Evolutionary conservation across 2,888 invertebrate species (phyloP).

Genomic region (Tetanocera ferruginea): DNA sequence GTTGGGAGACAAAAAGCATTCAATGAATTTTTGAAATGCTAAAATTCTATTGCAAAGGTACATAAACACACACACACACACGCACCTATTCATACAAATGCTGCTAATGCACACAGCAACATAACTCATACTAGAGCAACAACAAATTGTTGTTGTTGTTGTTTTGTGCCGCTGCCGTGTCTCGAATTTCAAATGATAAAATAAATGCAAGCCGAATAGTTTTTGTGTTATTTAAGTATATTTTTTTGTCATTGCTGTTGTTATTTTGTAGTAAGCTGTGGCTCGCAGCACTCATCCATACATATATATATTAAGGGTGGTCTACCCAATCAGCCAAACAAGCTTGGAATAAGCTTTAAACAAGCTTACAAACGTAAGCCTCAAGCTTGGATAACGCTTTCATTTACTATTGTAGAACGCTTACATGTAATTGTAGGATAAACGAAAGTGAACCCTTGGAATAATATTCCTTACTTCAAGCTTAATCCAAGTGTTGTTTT

Average conservation of each 20-base stretch:
- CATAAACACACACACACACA: not conserved
- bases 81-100: not conserved
- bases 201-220: constrained; percentile 1
- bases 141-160: constrained; percentile 16
- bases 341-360: too few relatives aligned
- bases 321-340: too few relatives aligned
- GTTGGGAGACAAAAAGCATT: not conserved
- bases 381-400: too few relatives aligned
- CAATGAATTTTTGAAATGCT: not conserved
- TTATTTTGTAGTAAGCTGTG: not conserved
- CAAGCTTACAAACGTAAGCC: too few relatives aligned
- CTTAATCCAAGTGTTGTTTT: too few relatives aligned
- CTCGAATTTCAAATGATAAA: constrained; percentile 26
- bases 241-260: not conserved
- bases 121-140: not conserved
- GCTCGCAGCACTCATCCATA: not conserved
- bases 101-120: not conserved
- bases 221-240: not conserved
- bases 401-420: too few relatives aligned
- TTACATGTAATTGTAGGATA: too few relatives aligned
- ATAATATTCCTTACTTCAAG: too few relatives aligned
- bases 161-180: constrained; percentile 6
- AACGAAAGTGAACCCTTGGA: too few relatives aligned
- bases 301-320: not conserved
- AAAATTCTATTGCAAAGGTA: not conserved